Evolutionary conservation across 2,113 vertebrate genomes (phyloP).

Genomic region (Hypanus sabinus): DNA sequence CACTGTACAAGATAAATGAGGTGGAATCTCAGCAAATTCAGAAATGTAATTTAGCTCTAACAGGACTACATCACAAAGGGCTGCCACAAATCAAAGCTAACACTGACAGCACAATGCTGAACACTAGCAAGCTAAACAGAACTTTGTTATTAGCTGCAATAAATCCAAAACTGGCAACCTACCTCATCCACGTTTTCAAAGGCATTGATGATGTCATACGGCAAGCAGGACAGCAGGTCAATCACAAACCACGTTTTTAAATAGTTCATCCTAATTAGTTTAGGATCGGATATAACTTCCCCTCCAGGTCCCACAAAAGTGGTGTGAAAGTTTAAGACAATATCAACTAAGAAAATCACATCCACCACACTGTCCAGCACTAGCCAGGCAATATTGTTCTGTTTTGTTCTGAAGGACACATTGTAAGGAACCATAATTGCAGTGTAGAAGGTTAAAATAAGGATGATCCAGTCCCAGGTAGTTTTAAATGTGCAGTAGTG

Average conservation of each 20-base stretch:
- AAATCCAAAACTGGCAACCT: slow-evolving; percentile 40
- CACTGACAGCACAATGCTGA: neutral
- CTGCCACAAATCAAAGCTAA: neutral
- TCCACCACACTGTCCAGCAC: slow-evolving; percentile 97
- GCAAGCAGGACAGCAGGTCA: slow-evolving; percentile 92
- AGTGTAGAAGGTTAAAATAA: slow-evolving; percentile 95
- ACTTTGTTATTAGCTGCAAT: neutral
- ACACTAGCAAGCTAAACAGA: neutral
- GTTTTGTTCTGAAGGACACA: slow-evolving; percentile 93
- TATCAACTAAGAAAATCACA: slow-evolving; percentile 94
- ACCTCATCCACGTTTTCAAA: slow-evolving; percentile 98
- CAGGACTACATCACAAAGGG: neutral
- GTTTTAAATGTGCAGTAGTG: slow-evolving; percentile 98
- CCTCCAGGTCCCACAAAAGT: slow-evolving; percentile 95
- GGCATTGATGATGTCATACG: slow-evolving; percentile 99
- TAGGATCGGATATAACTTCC: slow-evolving; percentile 93
- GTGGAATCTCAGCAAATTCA: neutral
- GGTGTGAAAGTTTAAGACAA: slow-evolving; percentile 94
- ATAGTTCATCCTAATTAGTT: slow-evolving; percentile 96
- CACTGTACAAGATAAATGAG: neutral
- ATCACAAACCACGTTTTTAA: slow-evolving; percentile 98
- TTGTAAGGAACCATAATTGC: slow-evolving; percentile 98
- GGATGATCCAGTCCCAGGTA: slow-evolving; percentile 97
- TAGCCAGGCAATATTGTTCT: slow-evolving; percentile 94
- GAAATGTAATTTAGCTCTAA: neutral